Evolutionary conservation across 2,113 vertebrate genomes (phyloP).

Genomic region (Tyto alba): DNA sequence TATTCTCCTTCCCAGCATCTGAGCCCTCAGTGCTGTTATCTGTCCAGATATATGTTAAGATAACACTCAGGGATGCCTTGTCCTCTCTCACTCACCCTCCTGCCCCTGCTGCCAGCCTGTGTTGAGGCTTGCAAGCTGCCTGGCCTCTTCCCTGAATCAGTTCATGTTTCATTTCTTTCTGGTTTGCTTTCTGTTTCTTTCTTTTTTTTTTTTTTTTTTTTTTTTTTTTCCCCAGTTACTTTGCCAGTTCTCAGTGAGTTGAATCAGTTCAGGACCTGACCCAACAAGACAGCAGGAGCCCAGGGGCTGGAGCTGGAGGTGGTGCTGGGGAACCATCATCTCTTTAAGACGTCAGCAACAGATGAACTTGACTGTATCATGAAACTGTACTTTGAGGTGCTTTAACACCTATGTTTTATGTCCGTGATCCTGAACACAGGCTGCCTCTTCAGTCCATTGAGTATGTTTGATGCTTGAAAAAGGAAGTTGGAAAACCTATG

Average conservation of each 20-base stretch:
- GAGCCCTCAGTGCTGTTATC: background rate
- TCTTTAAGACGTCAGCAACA: background rate
- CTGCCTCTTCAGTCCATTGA: background rate
- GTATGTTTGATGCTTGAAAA: background rate
- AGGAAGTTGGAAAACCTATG: background rate
- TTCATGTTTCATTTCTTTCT: background rate
- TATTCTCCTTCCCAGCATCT: background rate
- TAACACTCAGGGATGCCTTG: background rate
- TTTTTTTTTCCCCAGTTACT: background rate
- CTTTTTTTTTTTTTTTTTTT: background rate
- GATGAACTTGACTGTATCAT: background rate
- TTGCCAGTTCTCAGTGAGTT: background rate
- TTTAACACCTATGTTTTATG: background rate
- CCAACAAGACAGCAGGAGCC: background rate
- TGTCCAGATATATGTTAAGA: background rate
- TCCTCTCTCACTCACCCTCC: background rate
- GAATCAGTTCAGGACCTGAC: background rate
- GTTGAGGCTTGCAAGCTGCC: rapidly evolving
- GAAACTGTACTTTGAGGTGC: background rate
- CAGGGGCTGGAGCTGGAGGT: background rate
- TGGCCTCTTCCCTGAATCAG: background rate
- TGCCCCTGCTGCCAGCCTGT: background rate
- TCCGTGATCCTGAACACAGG: background rate
- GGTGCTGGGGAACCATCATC: background rate
- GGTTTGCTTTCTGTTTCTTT: background rate